Conservation (phyloP, 2,888 invertebrate genomes). For the Netelia inedita region DNA sequence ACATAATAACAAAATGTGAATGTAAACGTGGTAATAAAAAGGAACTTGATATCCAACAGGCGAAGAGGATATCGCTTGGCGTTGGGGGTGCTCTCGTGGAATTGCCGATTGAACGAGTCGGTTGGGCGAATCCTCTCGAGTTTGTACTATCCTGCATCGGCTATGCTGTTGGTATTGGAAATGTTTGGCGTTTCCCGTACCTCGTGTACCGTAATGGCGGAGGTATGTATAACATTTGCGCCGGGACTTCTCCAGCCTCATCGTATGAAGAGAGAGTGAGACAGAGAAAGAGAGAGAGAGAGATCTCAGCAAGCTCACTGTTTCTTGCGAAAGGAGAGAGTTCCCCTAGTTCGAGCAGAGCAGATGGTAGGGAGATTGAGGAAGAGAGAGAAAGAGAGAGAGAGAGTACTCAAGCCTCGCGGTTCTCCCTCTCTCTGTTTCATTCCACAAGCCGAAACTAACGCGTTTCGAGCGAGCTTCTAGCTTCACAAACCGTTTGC, state of each 20-base stretch:
- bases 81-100: slow-evolving; percentile 79
- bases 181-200: slow-evolving; percentile 93
- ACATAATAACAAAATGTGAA: not conserved
- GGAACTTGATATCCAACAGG: slow-evolving; percentile 69
- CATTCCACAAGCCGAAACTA: slow-evolving; percentile 50
- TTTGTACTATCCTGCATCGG: slow-evolving; percentile 92
- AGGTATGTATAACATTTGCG: slow-evolving; percentile 86
- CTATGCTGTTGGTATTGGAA: slow-evolving; percentile 92
- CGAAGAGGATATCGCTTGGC: slow-evolving; percentile 78
- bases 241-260: not conserved
- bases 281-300: not conserved
- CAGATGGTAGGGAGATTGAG: slow-evolving; percentile 3
- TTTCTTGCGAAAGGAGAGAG: not conserved
- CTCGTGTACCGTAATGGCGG: slow-evolving; percentile 92
- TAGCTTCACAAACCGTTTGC: slow-evolving; percentile 54
- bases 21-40: slow-evolving; percentile 30
- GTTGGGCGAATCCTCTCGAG: slow-evolving; percentile 89
- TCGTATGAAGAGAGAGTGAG: not conserved
- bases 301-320: slow-evolving; percentile 1
- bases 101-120: slow-evolving; percentile 84
- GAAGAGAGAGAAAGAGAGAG: slow-evolving; percentile 17
- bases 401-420: slow-evolving; percentile 12
- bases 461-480: slow-evolving; percentile 23
- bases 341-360: not conserved
- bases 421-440: slow-evolving; percentile 39